These are phyloP conservation scores for Gorsachius magnificus DNA, from an alignment of 2,797 vertebrate species.

Conservation along the genomic window DNA sequence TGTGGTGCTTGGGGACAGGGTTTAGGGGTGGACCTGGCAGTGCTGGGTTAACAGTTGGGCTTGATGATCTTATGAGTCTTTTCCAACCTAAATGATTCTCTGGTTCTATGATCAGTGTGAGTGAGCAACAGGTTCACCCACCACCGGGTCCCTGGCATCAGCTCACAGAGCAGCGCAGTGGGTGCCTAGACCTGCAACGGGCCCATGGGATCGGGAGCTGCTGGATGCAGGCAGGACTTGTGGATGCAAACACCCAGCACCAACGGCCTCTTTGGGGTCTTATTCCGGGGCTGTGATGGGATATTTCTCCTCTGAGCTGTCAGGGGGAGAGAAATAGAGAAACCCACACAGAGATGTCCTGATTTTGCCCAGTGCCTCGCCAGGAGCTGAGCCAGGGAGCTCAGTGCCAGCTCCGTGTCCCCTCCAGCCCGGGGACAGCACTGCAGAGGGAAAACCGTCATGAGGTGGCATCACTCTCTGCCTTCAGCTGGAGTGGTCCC, in stretches of 20 bases:
- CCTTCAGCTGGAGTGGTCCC: background rate
- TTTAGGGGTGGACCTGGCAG: background rate
- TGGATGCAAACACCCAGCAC: background rate
- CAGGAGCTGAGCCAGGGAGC: background rate
- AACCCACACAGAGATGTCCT: background rate
- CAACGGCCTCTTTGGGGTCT: background rate
- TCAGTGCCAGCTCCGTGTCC: background rate
- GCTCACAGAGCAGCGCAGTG: accelerated
- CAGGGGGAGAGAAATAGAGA: background rate
- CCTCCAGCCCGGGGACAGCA: background rate
- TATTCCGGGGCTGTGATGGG: background rate
- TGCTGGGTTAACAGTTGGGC: background rate
- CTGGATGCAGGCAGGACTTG: background rate
- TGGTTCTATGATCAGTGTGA: background rate
- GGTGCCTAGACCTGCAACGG: background rate
- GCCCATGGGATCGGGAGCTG: background rate
- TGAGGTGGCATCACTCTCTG: background rate
- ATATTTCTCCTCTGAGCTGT: background rate
- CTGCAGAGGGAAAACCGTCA: background rate
- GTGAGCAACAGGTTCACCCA: background rate
- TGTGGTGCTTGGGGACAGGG: background rate
- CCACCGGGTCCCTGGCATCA: background rate
- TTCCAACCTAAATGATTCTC: background rate
- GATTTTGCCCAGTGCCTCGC: background rate
- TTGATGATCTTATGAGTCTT: background rate